Percentiles rank a stretch among this genome's conserved stretches.
Conservation (phyloP, 2,113 vertebrate genomes). For the Petroica traversi region DNA sequence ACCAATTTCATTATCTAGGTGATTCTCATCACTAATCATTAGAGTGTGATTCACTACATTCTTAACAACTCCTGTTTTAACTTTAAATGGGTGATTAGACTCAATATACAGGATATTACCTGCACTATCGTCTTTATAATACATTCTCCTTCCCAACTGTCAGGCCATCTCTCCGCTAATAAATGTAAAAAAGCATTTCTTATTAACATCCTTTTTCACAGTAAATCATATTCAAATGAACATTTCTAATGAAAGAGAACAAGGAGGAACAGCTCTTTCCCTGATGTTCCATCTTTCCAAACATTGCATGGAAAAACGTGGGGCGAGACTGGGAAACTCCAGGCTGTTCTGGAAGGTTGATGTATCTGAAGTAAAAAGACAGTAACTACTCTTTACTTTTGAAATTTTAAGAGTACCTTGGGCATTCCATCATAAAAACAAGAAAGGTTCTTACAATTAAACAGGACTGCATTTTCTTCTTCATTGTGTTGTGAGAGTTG, state of each 20-base stretch:
- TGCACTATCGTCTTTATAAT: slow-evolving; percentile 75
- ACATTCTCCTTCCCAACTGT: slow-evolving; percentile 71
- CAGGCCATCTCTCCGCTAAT: slow-evolving; percentile 69
- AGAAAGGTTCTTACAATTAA: not conserved
- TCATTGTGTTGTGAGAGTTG: not conserved
- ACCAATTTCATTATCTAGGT: slow-evolving; percentile 82
- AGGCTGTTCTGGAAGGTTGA: not conserved
- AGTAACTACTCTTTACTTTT: not conserved
- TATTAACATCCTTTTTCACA: slow-evolving; percentile 69
- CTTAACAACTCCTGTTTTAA: slow-evolving; percentile 83
- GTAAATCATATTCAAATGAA: slow-evolving; percentile 75
- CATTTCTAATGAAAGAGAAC: slow-evolving; percentile 55
- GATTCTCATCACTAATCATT: slow-evolving; percentile 83
- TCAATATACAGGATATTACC: slow-evolving; percentile 82
- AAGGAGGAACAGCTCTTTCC: slow-evolving; percentile 6
- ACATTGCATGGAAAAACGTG: not conserved
- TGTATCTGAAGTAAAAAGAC: not conserved
- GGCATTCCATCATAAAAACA: not conserved
- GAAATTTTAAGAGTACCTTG: not conserved
- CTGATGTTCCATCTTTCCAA: slow-evolving; percentile 22
- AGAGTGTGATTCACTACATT: slow-evolving; percentile 76
- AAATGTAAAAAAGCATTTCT: slow-evolving; percentile 71
- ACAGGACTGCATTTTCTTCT: not conserved
- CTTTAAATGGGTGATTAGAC: slow-evolving; percentile 83
- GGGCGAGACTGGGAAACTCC: not conserved